Evolutionary conservation across 2,113 vertebrate genomes (phyloP), one percentile per base, ranked within the genome.

Genomic region (Guaruba guarouba): DNA sequence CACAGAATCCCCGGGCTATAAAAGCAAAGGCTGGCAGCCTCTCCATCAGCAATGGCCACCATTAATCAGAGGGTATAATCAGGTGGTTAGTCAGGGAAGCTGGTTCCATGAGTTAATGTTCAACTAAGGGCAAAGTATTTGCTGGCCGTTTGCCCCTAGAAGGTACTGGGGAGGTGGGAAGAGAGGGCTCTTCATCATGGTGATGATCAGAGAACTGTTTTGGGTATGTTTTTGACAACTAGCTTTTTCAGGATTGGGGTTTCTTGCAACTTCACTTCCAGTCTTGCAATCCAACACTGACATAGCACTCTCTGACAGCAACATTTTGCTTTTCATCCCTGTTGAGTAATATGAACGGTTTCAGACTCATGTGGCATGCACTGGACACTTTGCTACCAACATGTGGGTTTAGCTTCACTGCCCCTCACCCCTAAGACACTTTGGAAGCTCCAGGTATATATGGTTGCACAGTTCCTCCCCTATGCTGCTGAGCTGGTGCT

Each of bases 361-460:
- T 57, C 35, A 31, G 46, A 13, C 24, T 17, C 31, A 14, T 3
- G n/a, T 13, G 33, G 33, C 1, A 0, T 27, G 17, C 0, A 0
- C 70, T 28, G 44, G 44, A 17, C 7, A 2, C 33, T 3, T 61
- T 74, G 70, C 29, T 35, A 19, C 11, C 49, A 33, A 6, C 3
- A 0, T 0, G 3, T 0, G 5, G 9, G 17, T 51, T 52, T n/a
- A 17, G 17, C 13, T 64, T 35, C n/a, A 3, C 11, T 1, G 1
- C 17, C 4, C 15, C 7, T 27, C 11, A 28, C 10, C 27, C 28
- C 10, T 12, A 13, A 7, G 29, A 44, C 23, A n/a, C 23, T 23
- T 23, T 44, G 18, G 9, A 16, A 35, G 24, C n/a, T 48, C 73
- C 24, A 22, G 23, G 59, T 62, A 7, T 24, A 7, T 0, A 31